A percentile compares a stretch with the other conserved stretches of the same genome.
Conservation (phyloP, 2,888 invertebrate genomes). For the Gordius sp. region DNA sequence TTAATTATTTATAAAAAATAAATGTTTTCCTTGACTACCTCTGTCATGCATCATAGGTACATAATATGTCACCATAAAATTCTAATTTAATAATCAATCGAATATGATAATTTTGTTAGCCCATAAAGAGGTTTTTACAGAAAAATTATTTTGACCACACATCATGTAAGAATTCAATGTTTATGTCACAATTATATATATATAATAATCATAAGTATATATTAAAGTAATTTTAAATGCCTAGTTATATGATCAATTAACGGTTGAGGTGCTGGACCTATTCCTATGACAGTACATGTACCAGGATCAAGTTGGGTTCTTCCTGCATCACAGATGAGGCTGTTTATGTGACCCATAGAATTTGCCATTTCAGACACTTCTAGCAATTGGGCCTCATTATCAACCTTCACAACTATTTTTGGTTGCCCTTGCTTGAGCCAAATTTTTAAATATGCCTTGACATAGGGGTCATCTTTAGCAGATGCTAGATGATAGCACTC, state of each 20-base stretch:
- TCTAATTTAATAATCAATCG: no score
- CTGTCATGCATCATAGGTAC: no score
- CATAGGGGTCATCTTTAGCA: slow-evolving; percentile 29
- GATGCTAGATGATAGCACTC: slow-evolving; percentile 49
- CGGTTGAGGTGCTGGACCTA: slow-evolving; percentile 60
- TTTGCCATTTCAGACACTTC: slow-evolving; percentile 16
- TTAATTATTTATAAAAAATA: no score
- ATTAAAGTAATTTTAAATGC: slow-evolving; percentile 3
- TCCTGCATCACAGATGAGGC: slow-evolving; percentile 42
- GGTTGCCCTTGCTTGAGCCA: slow-evolving; percentile 54
- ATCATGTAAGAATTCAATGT: no score
- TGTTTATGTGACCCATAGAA: not conserved
- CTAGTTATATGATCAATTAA: slow-evolving; percentile 43
- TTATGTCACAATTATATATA: no score
- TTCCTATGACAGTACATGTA: slow-evolving; percentile 58
- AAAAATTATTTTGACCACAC: no score
- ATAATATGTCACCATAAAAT: no score
- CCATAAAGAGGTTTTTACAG: no score
- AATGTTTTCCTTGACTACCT: no score
- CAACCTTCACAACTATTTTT: slow-evolving; percentile 56
- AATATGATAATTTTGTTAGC: no score
- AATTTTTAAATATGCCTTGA: slow-evolving; percentile 30
- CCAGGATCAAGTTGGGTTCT: slow-evolving; percentile 68
- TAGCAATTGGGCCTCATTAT: slow-evolving; percentile 43
- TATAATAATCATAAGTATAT: no score